A percentile compares a stretch with the other conserved stretches of the same genome.
phyloP scores from a whole-genome alignment of 2,113 vertebrate genomes.

The Saimiri boliviensis region DNA sequence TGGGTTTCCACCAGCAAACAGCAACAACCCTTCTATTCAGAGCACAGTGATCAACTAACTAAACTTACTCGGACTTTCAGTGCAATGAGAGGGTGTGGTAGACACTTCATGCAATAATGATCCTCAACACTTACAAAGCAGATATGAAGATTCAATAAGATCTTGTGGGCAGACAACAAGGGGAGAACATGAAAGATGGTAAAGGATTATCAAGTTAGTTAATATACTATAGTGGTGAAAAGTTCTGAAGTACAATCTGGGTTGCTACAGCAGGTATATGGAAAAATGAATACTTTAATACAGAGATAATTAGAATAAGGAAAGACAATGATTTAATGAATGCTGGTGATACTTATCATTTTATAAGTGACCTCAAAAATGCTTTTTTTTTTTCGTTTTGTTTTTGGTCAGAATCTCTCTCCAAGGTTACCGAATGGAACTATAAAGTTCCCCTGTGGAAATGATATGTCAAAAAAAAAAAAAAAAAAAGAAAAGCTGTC shows the following conservation, averaged over 20 bases:
- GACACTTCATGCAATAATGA: conserved; percentile 62
- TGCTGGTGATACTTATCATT: not conserved
- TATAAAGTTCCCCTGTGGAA: not conserved
- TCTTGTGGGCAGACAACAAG: not conserved
- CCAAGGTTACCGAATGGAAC: not conserved
- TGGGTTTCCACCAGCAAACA: not conserved
- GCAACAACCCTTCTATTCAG: not conserved
- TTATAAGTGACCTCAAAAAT: not conserved
- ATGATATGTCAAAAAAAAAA: not conserved
- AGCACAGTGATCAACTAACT: conserved; percentile 44
- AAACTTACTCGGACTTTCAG: not conserved
- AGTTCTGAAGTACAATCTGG: not conserved
- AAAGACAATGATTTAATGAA: not conserved
- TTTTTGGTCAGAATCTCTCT: not conserved
- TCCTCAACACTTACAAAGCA: conserved; percentile 51
- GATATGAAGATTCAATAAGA: conserved; percentile 51
- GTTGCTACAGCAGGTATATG: not conserved
- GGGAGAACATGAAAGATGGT: not conserved
- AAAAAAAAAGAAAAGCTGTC: not conserved
- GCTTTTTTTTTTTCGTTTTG: not conserved
- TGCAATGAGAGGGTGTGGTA: conserved; percentile 64
- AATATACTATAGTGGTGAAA: not conserved
- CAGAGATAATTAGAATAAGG: not conserved
- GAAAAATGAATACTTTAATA: not conserved
- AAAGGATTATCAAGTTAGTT: not conserved